Conservation (phyloP, 2,797 vertebrate species). For the Chrysocyon brachyurus region DNA sequence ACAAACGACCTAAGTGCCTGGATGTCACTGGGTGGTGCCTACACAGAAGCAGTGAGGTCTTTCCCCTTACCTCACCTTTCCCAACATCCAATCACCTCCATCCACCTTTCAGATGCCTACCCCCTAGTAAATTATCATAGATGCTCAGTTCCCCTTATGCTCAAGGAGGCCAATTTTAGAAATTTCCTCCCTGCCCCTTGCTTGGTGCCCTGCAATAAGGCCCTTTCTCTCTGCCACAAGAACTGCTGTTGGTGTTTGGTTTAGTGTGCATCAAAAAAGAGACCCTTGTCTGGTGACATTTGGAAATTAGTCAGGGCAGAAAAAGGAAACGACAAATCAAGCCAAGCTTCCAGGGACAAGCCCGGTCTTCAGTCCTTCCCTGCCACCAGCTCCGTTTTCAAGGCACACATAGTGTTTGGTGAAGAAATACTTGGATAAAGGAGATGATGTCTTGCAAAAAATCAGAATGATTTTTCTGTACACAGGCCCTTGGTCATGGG, state of each 20-base stretch:
- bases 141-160: not conserved
- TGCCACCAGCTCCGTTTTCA: not conserved
- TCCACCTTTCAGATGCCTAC: not conserved
- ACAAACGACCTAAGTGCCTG: not conserved
- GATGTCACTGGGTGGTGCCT: not conserved
- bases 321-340: not conserved
- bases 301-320: not conserved
- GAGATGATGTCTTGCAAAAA: not conserved
- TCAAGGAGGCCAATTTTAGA: not conserved
- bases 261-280: not conserved
- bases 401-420: not conserved
- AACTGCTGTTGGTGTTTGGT: not conserved
- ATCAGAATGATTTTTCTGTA: not conserved
- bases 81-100: not conserved
- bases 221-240: not conserved
- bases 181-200: not conserved
- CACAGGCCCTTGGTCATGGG: not conserved
- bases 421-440: not conserved
- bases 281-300: not conserved
- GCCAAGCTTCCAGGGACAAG: not conserved
- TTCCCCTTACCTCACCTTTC: not conserved
- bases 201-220: not conserved
- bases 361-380: not conserved
- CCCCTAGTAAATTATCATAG: not conserved
- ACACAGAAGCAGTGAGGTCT: not conserved